A percentile compares a stretch with the other conserved stretches of the same genome.
Evolutionary conservation across 2,113 vertebrate genomes (phyloP).

Genomic region (Actenoides lindsayi): DNA sequence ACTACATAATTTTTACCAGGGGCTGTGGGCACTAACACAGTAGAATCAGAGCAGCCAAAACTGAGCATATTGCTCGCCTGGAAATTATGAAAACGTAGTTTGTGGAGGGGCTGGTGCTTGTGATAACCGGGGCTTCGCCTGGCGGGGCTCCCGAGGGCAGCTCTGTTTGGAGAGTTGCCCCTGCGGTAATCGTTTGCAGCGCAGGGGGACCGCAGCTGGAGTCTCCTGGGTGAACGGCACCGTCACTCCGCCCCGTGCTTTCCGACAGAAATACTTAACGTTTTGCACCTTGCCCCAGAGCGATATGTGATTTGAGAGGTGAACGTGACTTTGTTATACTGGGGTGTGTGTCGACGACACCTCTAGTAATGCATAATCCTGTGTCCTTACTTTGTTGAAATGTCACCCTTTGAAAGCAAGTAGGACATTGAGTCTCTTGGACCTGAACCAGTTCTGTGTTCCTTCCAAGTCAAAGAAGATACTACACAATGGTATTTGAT

Average conservation of each 20-base stretch:
- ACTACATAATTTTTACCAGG: no score
- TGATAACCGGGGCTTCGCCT: fast-evolving
- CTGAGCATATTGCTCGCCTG: no score
- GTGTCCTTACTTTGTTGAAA: not conserved
- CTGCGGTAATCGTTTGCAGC: fast-evolving
- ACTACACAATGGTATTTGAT: not conserved
- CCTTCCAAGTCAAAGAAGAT: not conserved
- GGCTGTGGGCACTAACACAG: no score
- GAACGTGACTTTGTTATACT: fast-evolving
- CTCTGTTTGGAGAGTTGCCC: no score
- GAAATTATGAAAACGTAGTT: not conserved
- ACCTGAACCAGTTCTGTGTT: not conserved
- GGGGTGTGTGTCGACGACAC: not conserved
- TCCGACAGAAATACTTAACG: fast-evolving
- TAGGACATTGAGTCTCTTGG: not conserved
- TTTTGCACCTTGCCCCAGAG: not conserved
- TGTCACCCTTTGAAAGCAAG: not conserved
- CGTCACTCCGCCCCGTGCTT: not conserved
- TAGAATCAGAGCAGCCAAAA: no score
- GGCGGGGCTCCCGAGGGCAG: not conserved
- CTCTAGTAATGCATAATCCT: fast-evolving
- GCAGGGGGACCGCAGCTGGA: fast-evolving
- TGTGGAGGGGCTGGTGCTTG: not conserved
- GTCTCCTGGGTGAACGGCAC: fast-evolving
- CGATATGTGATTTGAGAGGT: not conserved